Percentiles rank a stretch among this genome's conserved stretches.
Evolutionary conservation across 1,140 invertebrate genomes (phyloP).

Genomic region (Bradynema listronoti): DNA sequence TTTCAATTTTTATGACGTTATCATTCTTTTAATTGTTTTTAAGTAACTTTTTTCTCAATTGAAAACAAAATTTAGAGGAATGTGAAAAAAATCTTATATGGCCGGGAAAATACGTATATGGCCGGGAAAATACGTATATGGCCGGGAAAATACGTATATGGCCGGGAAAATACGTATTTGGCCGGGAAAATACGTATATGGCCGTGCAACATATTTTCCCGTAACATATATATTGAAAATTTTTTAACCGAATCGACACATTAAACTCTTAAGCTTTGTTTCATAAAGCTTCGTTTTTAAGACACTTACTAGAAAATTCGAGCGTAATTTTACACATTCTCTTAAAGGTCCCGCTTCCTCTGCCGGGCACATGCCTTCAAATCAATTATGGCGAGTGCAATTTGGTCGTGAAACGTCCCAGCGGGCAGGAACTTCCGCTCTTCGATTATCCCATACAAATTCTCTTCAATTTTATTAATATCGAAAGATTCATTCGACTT

Average conservation of each 20-base stretch:
- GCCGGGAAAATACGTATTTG: too few relatives aligned
- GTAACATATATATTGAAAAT: constrained; percentile 12
- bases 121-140: too few relatives aligned
- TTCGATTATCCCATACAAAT: constrained; percentile 84
- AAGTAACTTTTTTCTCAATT: too few relatives aligned
- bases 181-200: too few relatives aligned
- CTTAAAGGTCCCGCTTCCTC: constrained; percentile 70
- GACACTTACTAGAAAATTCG: background rate
- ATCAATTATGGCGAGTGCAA: constrained; percentile 25
- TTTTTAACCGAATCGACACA: background rate
- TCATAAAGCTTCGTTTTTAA: background rate
- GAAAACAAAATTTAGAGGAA: too few relatives aligned
- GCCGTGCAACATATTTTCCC: too few relatives aligned
- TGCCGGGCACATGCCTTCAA: constrained; percentile 64
- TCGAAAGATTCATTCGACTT: constrained; percentile 83
- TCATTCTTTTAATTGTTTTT: too few relatives aligned
- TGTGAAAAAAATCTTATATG: too few relatives aligned
- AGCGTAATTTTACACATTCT: too few relatives aligned
- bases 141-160: too few relatives aligned
- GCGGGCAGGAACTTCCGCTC: constrained; percentile 74
- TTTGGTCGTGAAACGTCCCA: constrained; percentile 49
- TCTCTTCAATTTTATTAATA: constrained; percentile 67
- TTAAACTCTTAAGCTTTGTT: background rate
- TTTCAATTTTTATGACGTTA: too few relatives aligned
- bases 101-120: too few relatives aligned